Base-by-base conservation (phyloP, 1,140 invertebrate genomes). In the Temnothorax nylanderi region DNA sequence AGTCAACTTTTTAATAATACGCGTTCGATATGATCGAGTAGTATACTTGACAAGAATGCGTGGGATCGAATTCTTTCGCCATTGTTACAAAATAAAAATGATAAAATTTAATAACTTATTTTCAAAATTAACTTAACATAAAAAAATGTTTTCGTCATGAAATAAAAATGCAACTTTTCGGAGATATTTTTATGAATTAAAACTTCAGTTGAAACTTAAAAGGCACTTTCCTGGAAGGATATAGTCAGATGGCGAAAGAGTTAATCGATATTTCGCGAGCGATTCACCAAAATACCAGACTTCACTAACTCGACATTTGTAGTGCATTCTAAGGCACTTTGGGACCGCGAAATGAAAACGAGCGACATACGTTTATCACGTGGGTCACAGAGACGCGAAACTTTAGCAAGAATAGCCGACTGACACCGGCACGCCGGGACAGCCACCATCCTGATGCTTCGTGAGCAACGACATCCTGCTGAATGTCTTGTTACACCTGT, bases 391-490 rank as follows among this genome's bases (percentile, higher is more conserved):
- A 69, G 71, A 62, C 21, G 6, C n/a, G 10, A 21, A 21, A 32
- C 26, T 37, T 92, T 75, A 94, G 54, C 94, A 94, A 0, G 74
- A 81, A 72, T 95, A 95, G 3, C 91, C 91, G 37, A 94, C 93
- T 3, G 94, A 91, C 0, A 93, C 93, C 0, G 92, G 76, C 5
- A 93, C 93, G 0, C 97, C 97, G 0, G 96, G 96, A 91, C 98
- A 99, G 1, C 98, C 98, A 44, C 98, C 97, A 91, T 99, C 99
- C 69, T 98, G 96, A 93, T 99, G 99, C 94, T 99, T 99, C 74
- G 97, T 97, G 65, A 99, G 96, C 34, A 99, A 95, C 0, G 98
- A 99, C 99, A 99, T 99, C 51, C 99, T 96, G n/a, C 98, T 99
- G 95, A 99, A 99, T 2, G 99, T 99, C 94, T 99, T 99, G 86